phyloP scores from a whole-genome alignment of 2,113 vertebrate genomes.

The Carettochelys insculpta region DNA sequence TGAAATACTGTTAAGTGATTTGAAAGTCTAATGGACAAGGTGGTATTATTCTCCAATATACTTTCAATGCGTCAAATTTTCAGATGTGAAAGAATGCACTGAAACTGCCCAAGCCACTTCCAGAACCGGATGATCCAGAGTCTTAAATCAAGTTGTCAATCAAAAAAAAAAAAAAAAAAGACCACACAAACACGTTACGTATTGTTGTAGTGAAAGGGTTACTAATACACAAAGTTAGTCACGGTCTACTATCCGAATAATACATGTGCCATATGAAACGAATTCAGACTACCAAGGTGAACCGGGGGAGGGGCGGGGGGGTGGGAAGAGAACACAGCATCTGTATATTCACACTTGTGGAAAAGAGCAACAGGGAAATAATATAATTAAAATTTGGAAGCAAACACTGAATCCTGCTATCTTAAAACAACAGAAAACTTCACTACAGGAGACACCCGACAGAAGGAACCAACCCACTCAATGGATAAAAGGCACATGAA shows the following conservation, averaged over 20 bases:
- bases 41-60: not conserved
- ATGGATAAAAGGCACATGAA: not conserved
- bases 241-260: slow-evolving; percentile 8
- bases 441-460: accelerated
- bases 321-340: no score
- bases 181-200: not conserved
- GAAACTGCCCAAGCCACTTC: not conserved
- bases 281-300: slow-evolving; percentile 4
- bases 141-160: not conserved
- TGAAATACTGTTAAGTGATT: not conserved
- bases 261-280: not conserved
- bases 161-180: no score
- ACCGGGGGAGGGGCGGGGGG: slow-evolving; percentile 43
- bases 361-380: not conserved
- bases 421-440: not conserved
- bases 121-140: not conserved
- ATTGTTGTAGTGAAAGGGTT: not conserved
- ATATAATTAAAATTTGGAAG: not conserved
- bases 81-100: not conserved
- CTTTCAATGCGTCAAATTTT: not conserved
- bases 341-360: not conserved
- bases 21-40: not conserved
- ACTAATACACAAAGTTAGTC: slow-evolving; percentile 14
- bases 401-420: not conserved
- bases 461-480: not conserved